Conservation (phyloP, 1,140 invertebrate species). For the Drosophila ananassae region DNA sequence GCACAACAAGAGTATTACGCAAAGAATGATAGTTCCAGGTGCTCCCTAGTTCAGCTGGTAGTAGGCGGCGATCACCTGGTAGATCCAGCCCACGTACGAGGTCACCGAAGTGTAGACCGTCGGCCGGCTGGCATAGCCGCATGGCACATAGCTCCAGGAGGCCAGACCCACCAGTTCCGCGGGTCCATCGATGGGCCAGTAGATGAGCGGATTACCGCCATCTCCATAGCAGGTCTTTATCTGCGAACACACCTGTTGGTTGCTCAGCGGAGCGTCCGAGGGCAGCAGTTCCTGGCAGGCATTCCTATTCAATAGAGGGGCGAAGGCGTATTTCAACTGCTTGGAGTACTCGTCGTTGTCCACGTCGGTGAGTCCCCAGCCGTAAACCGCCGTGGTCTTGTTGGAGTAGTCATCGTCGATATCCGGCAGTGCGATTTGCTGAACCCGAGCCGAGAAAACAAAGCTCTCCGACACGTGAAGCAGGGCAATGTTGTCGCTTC, state of each 20-base stretch:
- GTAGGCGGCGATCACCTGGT: constrained; percentile 82
- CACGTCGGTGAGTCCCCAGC: constrained; percentile 84
- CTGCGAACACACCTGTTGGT: constrained; percentile 86
- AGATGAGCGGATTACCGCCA: constrained; percentile 88
- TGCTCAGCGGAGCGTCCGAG: constrained; percentile 56
- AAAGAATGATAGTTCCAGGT: constrained; percentile 41
- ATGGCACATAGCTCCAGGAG: constrained; percentile 91
- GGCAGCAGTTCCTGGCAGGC: constrained; percentile 61
- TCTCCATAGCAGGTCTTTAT: constrained; percentile 87
- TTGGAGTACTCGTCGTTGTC: constrained; percentile 75
- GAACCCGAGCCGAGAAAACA: constrained; percentile 58
- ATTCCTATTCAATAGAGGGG: constrained; percentile 49
- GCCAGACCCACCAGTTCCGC: constrained; percentile 87
- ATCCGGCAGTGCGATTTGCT: constrained; percentile 63
- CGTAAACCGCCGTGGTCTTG: constrained; percentile 68
- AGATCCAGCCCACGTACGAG: constrained; percentile 87
- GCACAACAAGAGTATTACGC: constrained; percentile 51
- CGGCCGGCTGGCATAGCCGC: constrained; percentile 87
- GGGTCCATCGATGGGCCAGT: constrained; percentile 74
- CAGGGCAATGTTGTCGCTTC: constrained; percentile 77
- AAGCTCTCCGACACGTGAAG: constrained; percentile 67
- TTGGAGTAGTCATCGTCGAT: constrained; percentile 58
- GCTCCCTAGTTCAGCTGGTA: constrained; percentile 57
- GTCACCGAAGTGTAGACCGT: constrained; percentile 89
- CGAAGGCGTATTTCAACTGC: constrained; percentile 73